A percentile compares a stretch with the other conserved stretches of the same genome.
phyloP scores from a whole-genome alignment of 2,113 vertebrate species.

The Onychostoma macrolepis region DNA sequence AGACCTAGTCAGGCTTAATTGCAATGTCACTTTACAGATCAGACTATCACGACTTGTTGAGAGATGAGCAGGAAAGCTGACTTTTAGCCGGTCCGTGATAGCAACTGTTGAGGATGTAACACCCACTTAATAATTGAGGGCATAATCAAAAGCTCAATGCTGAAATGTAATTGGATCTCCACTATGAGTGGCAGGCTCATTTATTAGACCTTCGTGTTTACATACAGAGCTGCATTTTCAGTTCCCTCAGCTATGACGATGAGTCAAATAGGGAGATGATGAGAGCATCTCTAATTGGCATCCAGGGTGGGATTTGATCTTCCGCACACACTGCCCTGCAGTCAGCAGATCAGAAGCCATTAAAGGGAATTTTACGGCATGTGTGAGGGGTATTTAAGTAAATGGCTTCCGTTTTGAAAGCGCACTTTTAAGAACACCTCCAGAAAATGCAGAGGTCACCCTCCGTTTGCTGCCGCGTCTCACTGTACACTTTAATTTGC shows the following conservation, averaged over 20 bases:
- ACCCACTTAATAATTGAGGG: slow-evolving; percentile 14
- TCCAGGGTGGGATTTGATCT: slow-evolving; percentile 73
- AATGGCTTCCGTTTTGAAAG: slow-evolving; percentile 60
- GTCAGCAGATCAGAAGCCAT: slow-evolving; percentile 67
- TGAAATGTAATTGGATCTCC: background rate
- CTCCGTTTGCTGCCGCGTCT: slow-evolving; percentile 59
- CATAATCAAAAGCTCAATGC: background rate
- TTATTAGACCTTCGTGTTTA: background rate
- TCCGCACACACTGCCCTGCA: slow-evolving; percentile 68
- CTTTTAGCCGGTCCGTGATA: slow-evolving; percentile 5
- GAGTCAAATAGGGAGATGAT: slow-evolving; percentile 41
- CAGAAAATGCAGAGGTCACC: slow-evolving; percentile 60
- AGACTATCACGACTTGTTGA: background rate
- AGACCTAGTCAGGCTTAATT: background rate
- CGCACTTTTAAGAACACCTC: slow-evolving; percentile 58
- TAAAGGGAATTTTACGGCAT: slow-evolving; percentile 63
- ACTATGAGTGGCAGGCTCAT: slow-evolving; percentile 1
- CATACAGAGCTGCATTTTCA: slow-evolving; percentile 8
- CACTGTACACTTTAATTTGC: background rate
- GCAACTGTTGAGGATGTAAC: slow-evolving; percentile 24
- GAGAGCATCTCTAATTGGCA: slow-evolving; percentile 70
- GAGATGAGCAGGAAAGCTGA: slow-evolving; percentile 1
- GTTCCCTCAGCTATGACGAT: background rate
- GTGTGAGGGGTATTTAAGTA: slow-evolving; percentile 58
- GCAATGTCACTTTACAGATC: slow-evolving; percentile 3